Base-by-base conservation (phyloP, 2,888 invertebrate species). In the Heliconius sara region DNA sequence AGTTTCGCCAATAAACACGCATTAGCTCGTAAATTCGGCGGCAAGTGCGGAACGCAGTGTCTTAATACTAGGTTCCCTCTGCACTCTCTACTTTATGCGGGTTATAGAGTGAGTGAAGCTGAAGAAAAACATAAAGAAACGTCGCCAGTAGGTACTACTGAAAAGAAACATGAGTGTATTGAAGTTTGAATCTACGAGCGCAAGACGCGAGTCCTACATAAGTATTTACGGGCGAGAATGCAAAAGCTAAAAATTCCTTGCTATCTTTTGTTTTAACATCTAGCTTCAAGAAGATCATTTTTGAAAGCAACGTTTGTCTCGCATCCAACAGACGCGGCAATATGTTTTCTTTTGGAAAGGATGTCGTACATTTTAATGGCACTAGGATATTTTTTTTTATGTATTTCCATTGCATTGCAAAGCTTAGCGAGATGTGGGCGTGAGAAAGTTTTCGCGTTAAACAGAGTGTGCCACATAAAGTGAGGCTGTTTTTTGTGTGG, bases 231-330 rank as follows among this genome's bases (percentile, higher is more conserved):
- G 47, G 52, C 60, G 65, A 78, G 12, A 78, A 39, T 39, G 74
- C 52, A 73, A 78, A 67, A 77, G 30, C 57, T 66, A 74, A 65
- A 68, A 39, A 39, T 39, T 57, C 60, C 67, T 39, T n/a, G 27
- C 73, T 57, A 67, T 74, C 78, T 74, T 74, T 74, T 78, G 73
- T 78, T 68, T 78, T 60, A 78, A 16, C 76, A 43, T 76, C 66
- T 39, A 74, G 47, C 47, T 76, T 66, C 52, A 75, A 66, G 60
- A 67, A 68, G 68, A 78, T 68, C 43, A 74, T 78, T 78, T 78
- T 78, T n/a, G 67, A 78, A 74, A 78, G 74, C 67, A 78, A 78
- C 67, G 67, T 78, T 73, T 74, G 78, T 78, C 27, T 74, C 67
- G 66, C 73, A 67, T 73, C 30, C 73, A 78, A 74, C 78, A 60